These are phyloP conservation scores for Penaeus japonicus DNA, from an alignment of 1,140 invertebrate species.

Conservation along the genomic window DNA sequence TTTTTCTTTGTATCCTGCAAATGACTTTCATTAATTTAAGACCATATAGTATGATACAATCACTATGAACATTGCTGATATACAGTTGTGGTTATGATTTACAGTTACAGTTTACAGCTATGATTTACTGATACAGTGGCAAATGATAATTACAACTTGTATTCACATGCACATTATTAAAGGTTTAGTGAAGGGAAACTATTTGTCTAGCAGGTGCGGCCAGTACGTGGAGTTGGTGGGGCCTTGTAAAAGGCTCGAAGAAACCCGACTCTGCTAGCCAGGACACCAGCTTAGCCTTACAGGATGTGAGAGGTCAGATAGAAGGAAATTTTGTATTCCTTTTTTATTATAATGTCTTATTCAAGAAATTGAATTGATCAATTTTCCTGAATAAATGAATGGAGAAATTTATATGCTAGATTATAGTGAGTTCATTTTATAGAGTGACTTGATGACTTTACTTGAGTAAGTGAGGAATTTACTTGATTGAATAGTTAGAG, in stretches of 20 bases:
- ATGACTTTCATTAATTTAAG: background rate
- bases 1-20: background rate
- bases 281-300: slow-evolving; percentile 14
- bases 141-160: background rate
- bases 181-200: background rate
- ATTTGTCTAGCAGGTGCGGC: background rate
- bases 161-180: background rate
- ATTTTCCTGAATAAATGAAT: no score
- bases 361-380: no score
- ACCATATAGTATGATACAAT: no score
- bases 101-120: background rate
- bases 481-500: background rate
- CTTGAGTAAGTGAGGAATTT: background rate
- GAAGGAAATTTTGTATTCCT: no score
- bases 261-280: slow-evolving; percentile 20
- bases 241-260: slow-evolving; percentile 40
- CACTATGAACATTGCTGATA: no score
- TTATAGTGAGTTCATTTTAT: no score
- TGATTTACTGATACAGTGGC: background rate
- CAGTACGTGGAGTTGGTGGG: slow-evolving; percentile 46
- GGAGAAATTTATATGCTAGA: no score
- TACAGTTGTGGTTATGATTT: background rate
- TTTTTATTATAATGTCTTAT: no score
- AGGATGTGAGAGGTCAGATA: slow-evolving; percentile 33
- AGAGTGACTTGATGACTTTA: background rate